These are phyloP conservation scores for Drosophila dunni DNA, from an alignment of 1,140 invertebrate species.

Conservation along the genomic window DNA sequence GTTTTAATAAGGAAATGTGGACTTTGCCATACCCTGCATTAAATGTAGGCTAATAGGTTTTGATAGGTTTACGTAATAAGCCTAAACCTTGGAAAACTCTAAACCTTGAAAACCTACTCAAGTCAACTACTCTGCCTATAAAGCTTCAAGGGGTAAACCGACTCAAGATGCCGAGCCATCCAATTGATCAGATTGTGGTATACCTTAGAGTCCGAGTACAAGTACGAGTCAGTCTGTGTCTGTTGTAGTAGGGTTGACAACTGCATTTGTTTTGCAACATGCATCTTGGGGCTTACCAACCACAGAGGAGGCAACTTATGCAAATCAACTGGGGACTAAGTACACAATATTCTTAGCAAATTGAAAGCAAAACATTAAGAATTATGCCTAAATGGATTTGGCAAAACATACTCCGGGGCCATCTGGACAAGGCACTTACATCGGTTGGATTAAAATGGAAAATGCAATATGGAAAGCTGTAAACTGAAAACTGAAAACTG, in stretches of 20 bases:
- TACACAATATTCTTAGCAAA: slow-evolving; percentile 71
- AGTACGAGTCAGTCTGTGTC: slow-evolving; percentile 10
- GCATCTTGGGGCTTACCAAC: slow-evolving; percentile 21
- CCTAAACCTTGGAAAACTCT: too few species aligned
- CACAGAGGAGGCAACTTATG: slow-evolving; percentile 36
- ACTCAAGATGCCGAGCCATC: slow-evolving; percentile 46
- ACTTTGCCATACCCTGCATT: background rate
- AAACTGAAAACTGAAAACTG: slow-evolving; percentile 23
- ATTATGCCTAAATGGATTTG: slow-evolving; percentile 70
- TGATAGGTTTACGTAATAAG: too few species aligned
- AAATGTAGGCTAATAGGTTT: too few species aligned
- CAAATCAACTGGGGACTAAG: slow-evolving; percentile 53
- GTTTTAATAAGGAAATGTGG: background rate
- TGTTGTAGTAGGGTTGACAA: slow-evolving; percentile 39
- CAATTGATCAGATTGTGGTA: slow-evolving; percentile 45
- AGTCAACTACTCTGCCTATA: background rate
- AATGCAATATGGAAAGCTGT: slow-evolving; percentile 11
- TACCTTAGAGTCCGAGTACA: slow-evolving; percentile 13
- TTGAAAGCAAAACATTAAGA: slow-evolving; percentile 82
- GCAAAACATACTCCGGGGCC: slow-evolving; percentile 38
- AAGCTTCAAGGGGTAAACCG: slow-evolving; percentile 16
- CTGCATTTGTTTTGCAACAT: slow-evolving; percentile 54
- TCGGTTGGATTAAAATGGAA: slow-evolving; percentile 1
- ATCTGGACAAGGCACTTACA: slow-evolving; percentile 60
- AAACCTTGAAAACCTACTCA: background rate